phyloP scores from a whole-genome alignment of 2,113 vertebrate genomes.

The Corythornis madagascariensis region DNA sequence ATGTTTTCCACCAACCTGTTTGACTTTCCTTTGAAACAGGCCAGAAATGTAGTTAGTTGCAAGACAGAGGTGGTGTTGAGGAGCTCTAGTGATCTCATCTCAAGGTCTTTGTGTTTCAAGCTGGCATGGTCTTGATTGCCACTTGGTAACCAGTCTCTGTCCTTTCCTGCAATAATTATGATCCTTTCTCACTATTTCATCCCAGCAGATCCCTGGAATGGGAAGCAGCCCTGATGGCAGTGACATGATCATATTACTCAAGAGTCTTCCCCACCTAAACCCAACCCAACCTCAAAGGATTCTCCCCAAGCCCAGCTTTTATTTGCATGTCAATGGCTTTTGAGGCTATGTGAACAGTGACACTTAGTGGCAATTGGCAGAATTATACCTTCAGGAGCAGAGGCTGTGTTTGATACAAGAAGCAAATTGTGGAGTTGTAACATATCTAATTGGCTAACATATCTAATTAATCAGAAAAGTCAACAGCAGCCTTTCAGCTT shows the following conservation, averaged over 20 bases:
- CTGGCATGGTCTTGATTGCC: neutral
- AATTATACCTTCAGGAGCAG: neutral
- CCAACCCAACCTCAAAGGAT: neutral
- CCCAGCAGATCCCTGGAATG: neutral
- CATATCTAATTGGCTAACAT: neutral
- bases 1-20: neutral
- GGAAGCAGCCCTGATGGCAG: neutral
- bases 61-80: neutral
- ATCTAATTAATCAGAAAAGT: neutral
- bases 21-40: neutral
- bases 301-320: neutral
- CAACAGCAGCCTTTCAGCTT: neutral
- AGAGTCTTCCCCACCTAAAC: neutral
- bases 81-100: neutral
- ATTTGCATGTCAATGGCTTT: neutral
- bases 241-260: fast-evolving
- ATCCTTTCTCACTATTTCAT: neutral
- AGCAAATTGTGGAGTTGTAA: neutral
- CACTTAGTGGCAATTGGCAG: constrained; percentile 45
- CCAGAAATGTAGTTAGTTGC: neutral
- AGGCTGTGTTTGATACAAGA: neutral
- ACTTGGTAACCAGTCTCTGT: neutral
- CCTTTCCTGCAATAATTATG: neutral
- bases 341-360: constrained; percentile 54
- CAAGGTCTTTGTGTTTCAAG: neutral